Percentiles rank a stretch among this genome's conserved stretches.
Evolutionary conservation across 2,113 vertebrate genomes (phyloP).

Genomic region (Vombatus ursinus): DNA sequence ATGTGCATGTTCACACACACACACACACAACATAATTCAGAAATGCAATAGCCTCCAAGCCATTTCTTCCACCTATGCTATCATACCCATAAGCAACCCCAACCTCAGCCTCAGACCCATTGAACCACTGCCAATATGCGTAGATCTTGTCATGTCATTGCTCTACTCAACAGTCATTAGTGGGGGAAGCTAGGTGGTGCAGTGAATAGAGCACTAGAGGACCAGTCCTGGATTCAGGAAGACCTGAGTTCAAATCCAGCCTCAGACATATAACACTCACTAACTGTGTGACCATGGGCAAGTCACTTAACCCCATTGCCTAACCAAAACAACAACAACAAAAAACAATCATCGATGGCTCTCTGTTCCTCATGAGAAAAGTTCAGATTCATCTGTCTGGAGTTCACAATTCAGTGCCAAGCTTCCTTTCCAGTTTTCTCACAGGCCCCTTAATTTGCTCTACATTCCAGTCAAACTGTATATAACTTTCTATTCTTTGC

Average conservation of each 20-base stretch:
- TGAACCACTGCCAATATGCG: background rate
- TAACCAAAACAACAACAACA: no score
- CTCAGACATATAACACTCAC: no score
- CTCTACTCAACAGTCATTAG: background rate
- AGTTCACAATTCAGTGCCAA: no score
- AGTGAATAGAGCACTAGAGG: no score
- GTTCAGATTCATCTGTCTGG: no score
- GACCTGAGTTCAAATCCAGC: no score
- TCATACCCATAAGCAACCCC: background rate
- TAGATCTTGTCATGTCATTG: background rate
- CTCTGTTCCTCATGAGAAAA: background rate
- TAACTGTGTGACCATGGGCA: no score
- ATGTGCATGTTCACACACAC: no score
- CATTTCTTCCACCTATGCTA: background rate
- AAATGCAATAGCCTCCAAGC: background rate
- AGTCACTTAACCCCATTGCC: no score
- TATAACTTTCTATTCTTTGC: background rate
- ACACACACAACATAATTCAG: background rate
- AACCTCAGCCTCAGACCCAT: background rate
- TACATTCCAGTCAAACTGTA: background rate
- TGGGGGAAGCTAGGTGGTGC: no score
- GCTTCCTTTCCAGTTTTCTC: background rate
- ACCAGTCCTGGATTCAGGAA: no score
- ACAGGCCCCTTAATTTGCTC: background rate
- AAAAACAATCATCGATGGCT: background rate